Base-by-base conservation (phyloP, 2,797 vertebrate species). In the Amblyopsis hoosieri region DNA sequence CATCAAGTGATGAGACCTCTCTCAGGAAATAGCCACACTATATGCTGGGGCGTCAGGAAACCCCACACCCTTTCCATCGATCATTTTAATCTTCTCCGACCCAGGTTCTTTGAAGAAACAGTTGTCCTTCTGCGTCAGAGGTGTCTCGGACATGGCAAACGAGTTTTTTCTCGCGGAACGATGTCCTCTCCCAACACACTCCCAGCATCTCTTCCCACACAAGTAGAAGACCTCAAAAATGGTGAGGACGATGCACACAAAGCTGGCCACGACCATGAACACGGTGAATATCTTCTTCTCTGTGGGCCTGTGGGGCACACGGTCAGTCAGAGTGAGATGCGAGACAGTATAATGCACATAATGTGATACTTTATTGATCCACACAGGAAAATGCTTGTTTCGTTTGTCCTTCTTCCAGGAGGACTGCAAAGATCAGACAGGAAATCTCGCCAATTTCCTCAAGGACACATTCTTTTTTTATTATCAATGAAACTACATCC, bases 281-380 rank as follows among this genome's bases (percentile, higher is more conserved):
- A 94, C 1, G 0, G 93, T 94, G 82, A 95, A 95, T 70, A 94
- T 91, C 59, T 91, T 94, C 82, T 96, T 95, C 76, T 95, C 94
- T 0, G 93, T 93, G n/a, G 95, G 93, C 61, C 90, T 92, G 71
- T 7, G 52, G 59, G 57, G 63, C 2, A 76, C 9, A 72, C 0
- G 3, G 11, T 57, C 3, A 62, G 11, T 57, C 3, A 62, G 46
- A 71, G 23, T 69, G 3, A 14, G 17, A 8, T 58, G 12, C 54
- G 12, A 63, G 8, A 46, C 1, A 1, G 7, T 14, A 12, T n/a
- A 5, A 0, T 14, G 47, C 19, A 45, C 11, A 60, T 49, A 31
- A 49, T 37, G 8, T 14, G 13, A 19, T 52, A 3, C 45, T 50
- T 29, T 2, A 57, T 23, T n/a, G 2, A 67, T 48, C 45, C 3